Base-by-base conservation (phyloP, 1,140 invertebrate genomes). In the Panonychus citri region DNA sequence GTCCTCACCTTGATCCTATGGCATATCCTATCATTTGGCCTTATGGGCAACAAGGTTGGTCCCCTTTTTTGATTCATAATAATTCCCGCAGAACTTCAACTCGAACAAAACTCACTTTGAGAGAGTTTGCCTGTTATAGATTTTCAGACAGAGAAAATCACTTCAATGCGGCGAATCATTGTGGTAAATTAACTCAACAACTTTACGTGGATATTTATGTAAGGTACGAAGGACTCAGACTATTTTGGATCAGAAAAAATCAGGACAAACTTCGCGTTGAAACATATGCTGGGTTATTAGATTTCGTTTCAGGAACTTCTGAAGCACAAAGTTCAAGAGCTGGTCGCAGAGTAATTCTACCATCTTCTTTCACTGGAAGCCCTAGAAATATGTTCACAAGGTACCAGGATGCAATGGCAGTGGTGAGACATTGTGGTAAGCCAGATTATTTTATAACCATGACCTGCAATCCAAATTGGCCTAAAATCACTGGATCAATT, bases 381-480 rank as follows among this genome's bases (percentile, higher is more conserved):
- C 59, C 52, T 25, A 26, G 53, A 49, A 24, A 53, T 15, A 53
- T 61, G 58, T 46, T 55, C 3, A 37, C 60, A 28, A 59, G 62
- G 13, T 55, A 34, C n/a, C 62, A 70, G 53, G 67, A 69, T 60
- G 58, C 61, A 12, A 67, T 71, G 66, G 55, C 60, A 17, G 56
- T 58, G 40, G 67, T 70, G 4, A 21, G 55, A 17, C 26, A 55
- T 49, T 70, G 57, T 59, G 71, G 70, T 12, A 60, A 60, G 28
- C 70, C 71, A 21, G 64, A 66, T 57, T 53, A 72, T 1, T 74
- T 74, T 56, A 65, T 72, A n/a, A 74, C 72, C 10, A 62, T 72
- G 30, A 74, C 71, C 28, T 68, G 61, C 59, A 77, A 71, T 68
- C 70, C 63, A 60, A 70, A 61, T 52, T 78, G 74, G 74, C 27